These are phyloP conservation scores for Phodopus roborovskii DNA, from an alignment of 2,113 vertebrate species.

Conservation along the genomic window DNA sequence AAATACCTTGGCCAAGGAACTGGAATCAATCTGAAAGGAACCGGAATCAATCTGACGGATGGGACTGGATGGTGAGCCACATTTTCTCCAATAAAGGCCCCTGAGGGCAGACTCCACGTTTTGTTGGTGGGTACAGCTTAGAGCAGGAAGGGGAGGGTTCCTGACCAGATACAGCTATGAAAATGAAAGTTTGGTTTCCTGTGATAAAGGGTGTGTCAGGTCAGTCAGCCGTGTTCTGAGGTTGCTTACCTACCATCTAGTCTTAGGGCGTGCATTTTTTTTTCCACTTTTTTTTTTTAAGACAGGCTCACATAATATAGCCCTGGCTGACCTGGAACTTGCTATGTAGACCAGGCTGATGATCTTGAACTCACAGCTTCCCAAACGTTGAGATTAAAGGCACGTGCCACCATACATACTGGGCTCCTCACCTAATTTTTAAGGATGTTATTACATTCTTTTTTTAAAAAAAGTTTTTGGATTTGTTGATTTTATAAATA, in stretches of 20 bases:
- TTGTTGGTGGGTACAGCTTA: not conserved
- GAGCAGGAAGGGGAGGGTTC: too few relatives aligned
- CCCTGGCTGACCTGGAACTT: not conserved
- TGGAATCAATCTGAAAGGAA: not conserved
- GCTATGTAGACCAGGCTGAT: not conserved
- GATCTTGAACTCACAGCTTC: not conserved
- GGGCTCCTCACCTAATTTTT: not conserved
- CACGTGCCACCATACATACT: not conserved
- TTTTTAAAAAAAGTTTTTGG: not conserved
- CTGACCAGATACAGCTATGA: too few relatives aligned
- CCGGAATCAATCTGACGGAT: not conserved
- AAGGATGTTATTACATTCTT: not conserved
- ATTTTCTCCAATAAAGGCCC: not conserved
- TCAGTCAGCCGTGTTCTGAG: not conserved
- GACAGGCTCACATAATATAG: not conserved
- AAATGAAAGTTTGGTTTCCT: not conserved
- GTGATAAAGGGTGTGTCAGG: not conserved
- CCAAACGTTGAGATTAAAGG: not conserved
- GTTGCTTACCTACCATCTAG: not conserved
- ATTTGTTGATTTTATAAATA: not conserved
- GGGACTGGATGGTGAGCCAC: not conserved
- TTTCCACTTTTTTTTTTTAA: not conserved
- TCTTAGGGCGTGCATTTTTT: not conserved
- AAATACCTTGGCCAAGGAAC: conserved; percentile 5
- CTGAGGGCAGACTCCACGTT: conserved; percentile 6